These are phyloP conservation scores for Trachythela sp. DNA, from an alignment of 64 coral and sea anemone species.

Conservation along the genomic window DNA sequence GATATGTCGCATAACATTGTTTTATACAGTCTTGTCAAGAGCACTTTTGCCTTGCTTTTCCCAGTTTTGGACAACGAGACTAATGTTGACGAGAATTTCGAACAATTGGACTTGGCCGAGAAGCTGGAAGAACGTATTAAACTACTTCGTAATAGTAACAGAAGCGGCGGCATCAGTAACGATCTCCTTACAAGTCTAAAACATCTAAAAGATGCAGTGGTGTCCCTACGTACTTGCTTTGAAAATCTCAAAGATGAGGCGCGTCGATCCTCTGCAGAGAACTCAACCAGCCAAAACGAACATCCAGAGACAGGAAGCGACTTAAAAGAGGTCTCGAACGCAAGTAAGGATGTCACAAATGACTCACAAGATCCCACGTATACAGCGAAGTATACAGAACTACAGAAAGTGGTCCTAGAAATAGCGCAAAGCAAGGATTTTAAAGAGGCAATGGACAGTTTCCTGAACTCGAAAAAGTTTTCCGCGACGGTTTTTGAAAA, in stretches of 20 bases:
- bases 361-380: no score
- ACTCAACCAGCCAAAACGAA: no score
- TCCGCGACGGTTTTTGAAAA: background rate
- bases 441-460: background rate
- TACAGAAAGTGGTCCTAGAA: background rate
- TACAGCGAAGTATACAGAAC: no score
- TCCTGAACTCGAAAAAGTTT: background rate
- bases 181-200: background rate
- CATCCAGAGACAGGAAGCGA: no score
- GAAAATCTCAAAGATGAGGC: no score
- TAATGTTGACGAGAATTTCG: background rate
- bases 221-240: no score
- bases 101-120: background rate
- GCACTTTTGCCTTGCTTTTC: background rate
- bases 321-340: no score
- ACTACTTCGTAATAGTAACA: background rate
- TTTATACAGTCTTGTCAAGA: background rate
- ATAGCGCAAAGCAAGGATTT: background rate
- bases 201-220: background rate
- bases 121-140: background rate
- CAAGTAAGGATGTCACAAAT: no score
- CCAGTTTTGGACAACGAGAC: background rate
- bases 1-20: background rate
- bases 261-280: no score
- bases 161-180: background rate